These are phyloP conservation scores for Lampropteryx suffumata DNA, from an alignment of 2,888 invertebrate species.

Conservation along the genomic window DNA sequence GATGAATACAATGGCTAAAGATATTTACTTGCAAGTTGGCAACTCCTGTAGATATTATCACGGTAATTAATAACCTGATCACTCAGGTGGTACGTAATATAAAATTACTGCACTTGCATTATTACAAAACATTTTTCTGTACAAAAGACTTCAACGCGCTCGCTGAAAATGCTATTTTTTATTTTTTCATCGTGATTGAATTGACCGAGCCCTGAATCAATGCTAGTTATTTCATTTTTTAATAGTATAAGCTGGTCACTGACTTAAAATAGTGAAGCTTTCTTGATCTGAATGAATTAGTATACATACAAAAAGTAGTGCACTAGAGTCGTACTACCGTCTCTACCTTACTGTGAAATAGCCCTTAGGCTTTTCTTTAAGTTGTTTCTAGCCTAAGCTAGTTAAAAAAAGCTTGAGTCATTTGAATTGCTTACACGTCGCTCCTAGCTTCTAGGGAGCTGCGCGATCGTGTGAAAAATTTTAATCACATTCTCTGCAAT, in stretches of 20 bases:
- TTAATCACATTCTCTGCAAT: slow-evolving; percentile 54
- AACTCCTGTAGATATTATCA: slow-evolving; percentile 18
- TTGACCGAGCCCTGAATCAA: too few relatives aligned
- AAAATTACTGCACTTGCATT: background rate
- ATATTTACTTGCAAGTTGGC: slow-evolving; percentile 16
- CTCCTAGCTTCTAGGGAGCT: slow-evolving; percentile 35
- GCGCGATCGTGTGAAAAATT: slow-evolving; percentile 54
- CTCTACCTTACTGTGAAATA: too few relatives aligned
- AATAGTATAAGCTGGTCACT: too few relatives aligned
- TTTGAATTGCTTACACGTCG: slow-evolving; percentile 60
- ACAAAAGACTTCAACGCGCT: slow-evolving; percentile 20
- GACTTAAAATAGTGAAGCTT: too few relatives aligned
- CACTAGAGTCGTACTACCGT: too few relatives aligned
- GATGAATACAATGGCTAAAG: slow-evolving; percentile 15
- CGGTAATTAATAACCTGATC: slow-evolving; percentile 15
- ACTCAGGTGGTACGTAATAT: slow-evolving; percentile 2
- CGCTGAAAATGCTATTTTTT: background rate
- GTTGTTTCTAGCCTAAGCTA: slow-evolving; percentile 37
- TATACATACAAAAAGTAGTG: too few relatives aligned
- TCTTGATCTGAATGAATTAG: too few relatives aligned
- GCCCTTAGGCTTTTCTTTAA: background rate
- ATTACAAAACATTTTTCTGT: slow-evolving; percentile 2
- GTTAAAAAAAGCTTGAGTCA: slow-evolving; percentile 26
- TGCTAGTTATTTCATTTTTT: too few relatives aligned
- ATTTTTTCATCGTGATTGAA: too few relatives aligned